Conservation (phyloP, 2,797 vertebrate genomes). For the Rhadinocentrus ornatus region DNA sequence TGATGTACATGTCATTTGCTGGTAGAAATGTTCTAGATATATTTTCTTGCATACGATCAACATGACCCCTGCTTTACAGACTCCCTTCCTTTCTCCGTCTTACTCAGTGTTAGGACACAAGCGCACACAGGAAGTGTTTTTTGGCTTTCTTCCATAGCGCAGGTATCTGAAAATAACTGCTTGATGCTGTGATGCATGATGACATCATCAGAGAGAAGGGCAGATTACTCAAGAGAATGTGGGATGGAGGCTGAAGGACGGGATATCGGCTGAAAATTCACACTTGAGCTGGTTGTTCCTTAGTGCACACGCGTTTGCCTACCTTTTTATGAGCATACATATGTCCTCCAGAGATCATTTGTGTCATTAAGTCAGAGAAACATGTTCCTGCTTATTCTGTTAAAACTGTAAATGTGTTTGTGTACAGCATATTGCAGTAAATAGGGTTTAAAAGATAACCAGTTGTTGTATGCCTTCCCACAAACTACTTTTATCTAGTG, state of each 20-base stretch:
- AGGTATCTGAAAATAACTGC: slow-evolving; percentile 82
- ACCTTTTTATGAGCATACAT: slow-evolving; percentile 26
- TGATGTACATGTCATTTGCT: not conserved
- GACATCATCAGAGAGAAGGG: slow-evolving; percentile 77
- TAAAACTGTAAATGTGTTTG: too few species aligned
- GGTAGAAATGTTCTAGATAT: not conserved
- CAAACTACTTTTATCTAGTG: too few species aligned
- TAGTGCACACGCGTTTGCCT: slow-evolving; percentile 36
- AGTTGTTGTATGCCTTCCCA: too few species aligned
- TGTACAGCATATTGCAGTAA: too few species aligned
- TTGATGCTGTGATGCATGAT: slow-evolving; percentile 77
- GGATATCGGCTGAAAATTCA: slow-evolving; percentile 38
- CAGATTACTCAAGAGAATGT: slow-evolving; percentile 74
- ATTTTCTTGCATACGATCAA: slow-evolving; percentile 56
- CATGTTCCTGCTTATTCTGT: not conserved
- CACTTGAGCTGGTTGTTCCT: slow-evolving; percentile 39
- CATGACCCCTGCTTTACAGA: slow-evolving; percentile 38
- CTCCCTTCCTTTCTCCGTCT: slow-evolving; percentile 26
- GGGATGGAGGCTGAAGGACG: slow-evolving; percentile 57
- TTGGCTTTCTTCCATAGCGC: slow-evolving; percentile 71
- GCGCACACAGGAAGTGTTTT: slow-evolving; percentile 70
- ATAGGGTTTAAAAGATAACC: too few species aligned
- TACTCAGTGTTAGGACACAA: slow-evolving; percentile 10
- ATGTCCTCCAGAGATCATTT: slow-evolving; percentile 18
- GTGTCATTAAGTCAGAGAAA: slow-evolving; percentile 12